Evolutionary conservation across 1,140 invertebrate species (phyloP), one percentile per base, ranked within the genome.

Genomic region (Mactra quadrangularis): DNA sequence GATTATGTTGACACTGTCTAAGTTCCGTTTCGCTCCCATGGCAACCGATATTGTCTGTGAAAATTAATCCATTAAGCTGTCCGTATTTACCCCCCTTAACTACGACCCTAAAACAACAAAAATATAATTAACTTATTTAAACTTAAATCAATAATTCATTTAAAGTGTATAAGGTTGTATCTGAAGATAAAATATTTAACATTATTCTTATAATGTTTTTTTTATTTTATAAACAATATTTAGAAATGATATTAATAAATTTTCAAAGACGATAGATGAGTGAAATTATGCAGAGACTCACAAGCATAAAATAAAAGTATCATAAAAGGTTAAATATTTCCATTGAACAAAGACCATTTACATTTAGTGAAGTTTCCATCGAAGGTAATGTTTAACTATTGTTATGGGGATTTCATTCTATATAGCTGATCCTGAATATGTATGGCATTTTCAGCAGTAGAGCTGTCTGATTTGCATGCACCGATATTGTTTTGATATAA

Each of bases 21-120:
- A 81, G 6, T 4, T 3, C 41, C 6, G 52, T 47, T 50, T 81
- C 77, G 62, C 71, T 81, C 71, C 77, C 77, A 33, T 59, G 47
- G 55, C 77, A 81, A 71, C 77, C 77, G 9, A 71, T 33, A 22
- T 71, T 41, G 27, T 81, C 66, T 27, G 53, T 66, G 50, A 35
- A 70, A 2, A 81, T 60, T 0, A 2, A 7, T 11, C 52, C 77
- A 45, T 25, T 70, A 3, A 81, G 27, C 33, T 81, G 31, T n/a
- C 64, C 77, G 25, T 57, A 81, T 41, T 81, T 55, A 19, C 50
- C 47, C 9, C 77, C 64, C 19, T 29, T 25, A 25, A 81, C 77
- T 19, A 53, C 50, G 25, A 45, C 17, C 19, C 76, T 79, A 25
- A 17, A 9, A 4, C 19, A 71, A 9, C n/a, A 71, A 33, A 66